Base-by-base conservation (phyloP, 2,888 invertebrate species). In the Drosophila antonietae region DNA sequence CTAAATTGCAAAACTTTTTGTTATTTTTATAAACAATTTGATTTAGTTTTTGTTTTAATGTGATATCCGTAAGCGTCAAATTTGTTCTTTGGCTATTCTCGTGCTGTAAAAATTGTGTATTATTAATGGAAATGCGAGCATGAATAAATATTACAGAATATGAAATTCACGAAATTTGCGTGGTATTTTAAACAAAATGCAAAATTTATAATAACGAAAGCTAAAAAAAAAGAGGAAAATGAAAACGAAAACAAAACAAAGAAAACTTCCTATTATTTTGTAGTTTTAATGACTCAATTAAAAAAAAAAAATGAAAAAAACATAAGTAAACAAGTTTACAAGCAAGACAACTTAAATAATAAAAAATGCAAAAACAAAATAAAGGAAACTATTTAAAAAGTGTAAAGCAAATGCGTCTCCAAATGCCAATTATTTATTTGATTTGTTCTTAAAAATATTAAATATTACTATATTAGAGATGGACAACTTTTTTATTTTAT, bases 201-300 rank as follows among this genome's bases (percentile, higher is more conserved):
- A 53, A 53, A 66, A 62, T 33, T 58, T 43, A 74, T 60, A 68
- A 71, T 52, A 69, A 71, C 55, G 70, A 63, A 56, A 64, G 52
- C 55, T 31, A 55, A 47, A 56, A 8, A 63, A 55, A 47, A 68
- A 58, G 14, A 55, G 23, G 63, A n/a, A 52, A 35, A 70, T 61
- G 12, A 14, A n/a, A 68, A 37, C 5, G 23, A 58, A 73, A 58
- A 67, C 52, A 59, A 73, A 69, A 67, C 55, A 59, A 73, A 68
- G 61, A 85, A 79, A 84, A 81, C 83, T 86, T 86, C 89, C 86
- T 86, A 87, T 82, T 86, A 86, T 86, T 86, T 88, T 82, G 79
- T 88, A 88, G 83, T 83, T 84, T 76, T 82, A 84, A 72, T 73
- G 71, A 73, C 70, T 75, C 68, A 75, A 68, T 41, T 18, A 51